Evolutionary conservation across 2,888 invertebrate species (phyloP), one percentile per base, ranked within the genome.

Genomic region (Arctia plantaginis): DNA sequence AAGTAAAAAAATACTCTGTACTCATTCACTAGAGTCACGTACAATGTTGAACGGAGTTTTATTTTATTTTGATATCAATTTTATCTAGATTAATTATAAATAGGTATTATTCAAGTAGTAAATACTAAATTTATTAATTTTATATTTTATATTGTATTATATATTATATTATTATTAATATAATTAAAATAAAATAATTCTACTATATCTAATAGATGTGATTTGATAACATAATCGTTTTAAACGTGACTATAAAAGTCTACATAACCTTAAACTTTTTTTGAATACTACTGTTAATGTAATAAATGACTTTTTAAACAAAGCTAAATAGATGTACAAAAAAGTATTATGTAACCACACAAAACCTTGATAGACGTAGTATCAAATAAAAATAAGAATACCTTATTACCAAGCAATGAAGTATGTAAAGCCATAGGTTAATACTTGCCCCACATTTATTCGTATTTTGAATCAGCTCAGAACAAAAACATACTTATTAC

Each of bases 401-500:
- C 15, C 2, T 66, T 27, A 23, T 35, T 18, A 44, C 27, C 18
- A 44, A 47, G 10, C n/a, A 30, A 33, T 47, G 1, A 47, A 23
- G 23, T 70, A n/a, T 59, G 27, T 59, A 59, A 59, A 27, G 13
- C 15, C 3, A 15, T 30, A 27, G 4, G n/a, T 59, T 27, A 59
- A 27, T 59, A n/a, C 27, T n/a, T 59, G 27, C 2, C 12, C 27
- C 13, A 59, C 6, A 15, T 59, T 59, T 15, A 59, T 59, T 27
- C 30, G 18, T 18, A 62, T 30, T 62, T 18, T 12, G 3, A 55
- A 55, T 10, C 23, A 44, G 10, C 55, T 55, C n/a, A n/a, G 1
- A n/a, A 51, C n/a, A n/a, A 70, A 55, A 66, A 18, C 27, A 55
- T 13, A 47, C 33, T 69, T 59, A 67, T 78, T 69, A 71, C 70